Evolutionary conservation across 2,113 vertebrate genomes (phyloP).

Genomic region (Lycocorax pyrrhopterus): DNA sequence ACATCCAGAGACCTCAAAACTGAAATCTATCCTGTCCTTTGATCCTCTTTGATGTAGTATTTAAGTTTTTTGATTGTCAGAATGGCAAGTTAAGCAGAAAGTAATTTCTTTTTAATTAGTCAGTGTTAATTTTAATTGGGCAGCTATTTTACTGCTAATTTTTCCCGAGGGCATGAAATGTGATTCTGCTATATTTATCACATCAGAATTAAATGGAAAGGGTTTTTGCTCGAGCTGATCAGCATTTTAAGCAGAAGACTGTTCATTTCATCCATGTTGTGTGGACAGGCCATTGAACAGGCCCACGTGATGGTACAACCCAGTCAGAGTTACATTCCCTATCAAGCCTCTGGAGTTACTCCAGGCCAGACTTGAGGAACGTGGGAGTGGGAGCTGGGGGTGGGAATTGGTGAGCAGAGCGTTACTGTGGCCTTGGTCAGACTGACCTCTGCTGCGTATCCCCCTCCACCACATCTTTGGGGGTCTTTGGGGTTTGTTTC

Average conservation of each 20-base stretch:
- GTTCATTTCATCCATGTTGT: background rate
- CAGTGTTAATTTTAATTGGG: conserved; percentile 29
- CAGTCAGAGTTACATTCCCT: background rate
- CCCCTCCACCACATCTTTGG: accelerated
- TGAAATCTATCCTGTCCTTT: background rate
- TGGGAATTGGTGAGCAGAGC: background rate
- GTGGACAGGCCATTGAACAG: background rate
- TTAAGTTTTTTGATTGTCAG: background rate
- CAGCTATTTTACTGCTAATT: conserved; percentile 26
- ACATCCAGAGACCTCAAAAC: background rate
- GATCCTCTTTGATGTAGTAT: background rate
- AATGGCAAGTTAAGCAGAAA: conserved; percentile 21
- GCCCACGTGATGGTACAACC: background rate
- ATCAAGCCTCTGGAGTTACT: background rate
- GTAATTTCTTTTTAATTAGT: conserved; percentile 43
- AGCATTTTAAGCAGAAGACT: conserved; percentile 14
- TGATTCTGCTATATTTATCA: conserved; percentile 5
- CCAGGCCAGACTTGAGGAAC: background rate
- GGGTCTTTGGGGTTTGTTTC: background rate
- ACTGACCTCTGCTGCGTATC: background rate
- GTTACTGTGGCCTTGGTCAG: accelerated
- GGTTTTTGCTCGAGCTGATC: background rate
- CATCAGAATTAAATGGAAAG: background rate
- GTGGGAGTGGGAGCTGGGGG: background rate
- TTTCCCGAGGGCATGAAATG: background rate